Base-by-base conservation (phyloP, 2,797 vertebrate genomes). In the Melanotaenia boesemani region DNA sequence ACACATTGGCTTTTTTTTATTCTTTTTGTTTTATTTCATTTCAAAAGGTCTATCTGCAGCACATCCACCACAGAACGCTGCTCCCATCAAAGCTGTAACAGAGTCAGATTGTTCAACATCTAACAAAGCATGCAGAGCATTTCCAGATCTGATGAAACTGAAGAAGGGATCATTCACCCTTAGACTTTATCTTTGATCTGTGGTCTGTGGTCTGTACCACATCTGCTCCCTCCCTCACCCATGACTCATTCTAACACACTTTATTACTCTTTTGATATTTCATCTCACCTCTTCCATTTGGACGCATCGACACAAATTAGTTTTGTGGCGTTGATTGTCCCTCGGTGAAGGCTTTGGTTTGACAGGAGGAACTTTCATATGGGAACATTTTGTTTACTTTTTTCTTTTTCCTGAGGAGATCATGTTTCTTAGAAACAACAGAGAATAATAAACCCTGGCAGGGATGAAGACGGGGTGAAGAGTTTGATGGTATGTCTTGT, bases 1-100 rank as follows among this genome's bases (percentile, higher is more conserved):
- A 82, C 12, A 76, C 74, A 79, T 61, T 61, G 41, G 70, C 63
- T 88, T 70, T 60, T 72, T 82, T 80, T 72, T 79, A 36, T 36
- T 36, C 86, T 91, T 90, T 91, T 90, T 90, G 85, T 91, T 90
- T 90, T 89, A 92, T 86, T 56, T 36, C 34, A 89, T 90, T 91
- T 92, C 89, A 92, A 90, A 90, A 89, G 87, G 71, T 77, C 83
- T 73, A 4, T 57, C 70, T 85, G 89, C 74, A 74, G 69, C 80
- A 76, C 83, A 88, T 90, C 88, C 82, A 88, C 82, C 87, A 87
- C 83, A 77, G 65, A 77, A 79, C 76, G 67, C 60, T 72, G 85
- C 82, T 79, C 72, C 84, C 61, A 61, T 86, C 86, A 66, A 76
- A 86, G 84, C 74, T 77, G 80, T 70, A 86, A 83, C 80, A 86